A percentile compares a stretch with the other conserved stretches of the same genome.
Conservation (phyloP, 30 jellyfish, hydroid and myxozoan genomes). For the Sanderia malayensis region DNA sequence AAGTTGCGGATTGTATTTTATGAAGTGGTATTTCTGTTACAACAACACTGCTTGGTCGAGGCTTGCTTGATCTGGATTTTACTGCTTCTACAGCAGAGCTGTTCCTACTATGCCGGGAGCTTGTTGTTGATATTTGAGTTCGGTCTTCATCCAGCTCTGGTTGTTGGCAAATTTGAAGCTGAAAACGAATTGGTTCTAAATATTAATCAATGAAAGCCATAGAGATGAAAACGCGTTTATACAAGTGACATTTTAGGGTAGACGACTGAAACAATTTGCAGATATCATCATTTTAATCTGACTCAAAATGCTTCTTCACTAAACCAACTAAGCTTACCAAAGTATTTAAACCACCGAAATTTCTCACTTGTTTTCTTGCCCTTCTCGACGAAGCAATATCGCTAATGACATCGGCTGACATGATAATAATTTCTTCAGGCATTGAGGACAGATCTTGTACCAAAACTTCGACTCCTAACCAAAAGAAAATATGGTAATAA, state of each 20-base stretch:
- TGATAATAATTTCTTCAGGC: constrained; percentile 19
- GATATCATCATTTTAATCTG: too few species aligned
- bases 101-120: constrained; percentile 41
- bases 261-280: too few species aligned
- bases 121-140: constrained; percentile 21
- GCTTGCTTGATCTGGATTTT: constrained; percentile 32
- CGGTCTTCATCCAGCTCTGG: constrained; percentile 48
- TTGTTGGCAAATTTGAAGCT: constrained; percentile 30
- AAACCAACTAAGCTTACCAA: too few species aligned
- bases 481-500: too few species aligned
- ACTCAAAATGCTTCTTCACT: too few species aligned
- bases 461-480: constrained; percentile 38
- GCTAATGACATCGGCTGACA: constrained; percentile 57
- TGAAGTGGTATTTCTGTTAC: constrained; percentile 21
- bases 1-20: constrained; percentile 31
- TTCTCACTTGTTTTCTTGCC: constrained; percentile 37
- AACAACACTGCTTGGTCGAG: constrained; percentile 17
- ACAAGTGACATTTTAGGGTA: too few species aligned
- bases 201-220: too few species aligned
- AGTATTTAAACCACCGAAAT: constrained; percentile 32
- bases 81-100: constrained; percentile 31
- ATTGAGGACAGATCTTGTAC: constrained; percentile 23
- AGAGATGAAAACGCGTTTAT: too few species aligned
- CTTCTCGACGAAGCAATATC: constrained; percentile 48
- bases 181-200: background rate